These are phyloP conservation scores for Echinometra lucunter DNA, from an alignment of 53 echinoderm and acorn worm species.

Conservation along the genomic window DNA sequence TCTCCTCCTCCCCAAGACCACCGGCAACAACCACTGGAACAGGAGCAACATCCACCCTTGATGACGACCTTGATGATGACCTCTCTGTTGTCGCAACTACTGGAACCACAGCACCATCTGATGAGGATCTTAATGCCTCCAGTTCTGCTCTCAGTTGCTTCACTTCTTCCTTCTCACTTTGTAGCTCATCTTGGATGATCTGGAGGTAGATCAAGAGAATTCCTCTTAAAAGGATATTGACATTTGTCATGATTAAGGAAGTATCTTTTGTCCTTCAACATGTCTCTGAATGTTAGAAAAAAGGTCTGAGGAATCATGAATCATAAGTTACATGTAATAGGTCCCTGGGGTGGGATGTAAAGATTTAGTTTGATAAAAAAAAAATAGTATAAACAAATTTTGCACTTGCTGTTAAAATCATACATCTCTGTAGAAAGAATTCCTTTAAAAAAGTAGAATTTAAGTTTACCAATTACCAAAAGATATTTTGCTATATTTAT, in stretches of 20 bases:
- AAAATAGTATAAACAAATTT: too few relatives aligned
- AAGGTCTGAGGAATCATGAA: background rate
- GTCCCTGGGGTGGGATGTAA: background rate
- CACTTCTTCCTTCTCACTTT: constrained; percentile 82
- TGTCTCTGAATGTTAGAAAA: background rate
- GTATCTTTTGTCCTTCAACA: background rate
- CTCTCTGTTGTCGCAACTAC: constrained; percentile 25
- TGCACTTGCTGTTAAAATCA: too few relatives aligned
- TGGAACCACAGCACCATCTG: constrained; percentile 7
- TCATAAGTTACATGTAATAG: background rate
- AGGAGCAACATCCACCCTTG: constrained; percentile 7
- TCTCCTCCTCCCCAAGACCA: constrained; percentile 78
- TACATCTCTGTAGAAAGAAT: too few relatives aligned
- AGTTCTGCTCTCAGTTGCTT: constrained; percentile 74
- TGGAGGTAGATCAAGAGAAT: constrained; percentile 4
- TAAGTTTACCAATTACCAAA: too few relatives aligned
- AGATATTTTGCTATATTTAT: too few relatives aligned
- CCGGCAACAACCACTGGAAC: constrained; percentile 44
- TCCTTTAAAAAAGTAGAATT: too few relatives aligned
- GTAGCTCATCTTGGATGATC: constrained; percentile 84
- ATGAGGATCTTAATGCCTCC: constrained; percentile 46
- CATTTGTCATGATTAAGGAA: background rate
- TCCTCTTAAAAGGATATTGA: background rate
- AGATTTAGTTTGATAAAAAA: too few relatives aligned
- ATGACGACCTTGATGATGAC: background rate